Conservation (phyloP, 2,797 vertebrate species). For the Adelosebastes latens region DNA sequence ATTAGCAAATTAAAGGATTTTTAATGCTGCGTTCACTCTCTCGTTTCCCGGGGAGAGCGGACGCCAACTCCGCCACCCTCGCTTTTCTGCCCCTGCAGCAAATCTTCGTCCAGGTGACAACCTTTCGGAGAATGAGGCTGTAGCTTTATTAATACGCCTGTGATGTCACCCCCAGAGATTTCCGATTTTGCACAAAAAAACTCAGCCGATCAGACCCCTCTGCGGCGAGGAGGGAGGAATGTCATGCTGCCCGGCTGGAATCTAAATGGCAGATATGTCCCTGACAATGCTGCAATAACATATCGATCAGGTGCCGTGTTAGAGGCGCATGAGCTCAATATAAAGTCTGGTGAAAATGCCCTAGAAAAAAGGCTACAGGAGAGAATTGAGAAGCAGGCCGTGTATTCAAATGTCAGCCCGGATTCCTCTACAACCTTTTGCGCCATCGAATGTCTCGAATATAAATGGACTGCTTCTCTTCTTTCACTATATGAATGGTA, state of each 20-base stretch:
- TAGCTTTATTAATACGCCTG: conserved; percentile 51
- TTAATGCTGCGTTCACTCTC: conserved; percentile 60
- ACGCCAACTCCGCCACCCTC: background rate
- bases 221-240: conserved; percentile 21
- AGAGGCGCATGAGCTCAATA: conserved; percentile 69
- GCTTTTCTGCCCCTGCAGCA: conserved; percentile 44
- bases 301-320: conserved; percentile 72
- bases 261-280: conserved; percentile 76
- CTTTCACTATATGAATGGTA: conserved; percentile 1
- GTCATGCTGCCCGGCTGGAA: conserved; percentile 46
- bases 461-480: conserved; percentile 33
- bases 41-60: conserved; percentile 34
- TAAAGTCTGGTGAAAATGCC: conserved; percentile 54
- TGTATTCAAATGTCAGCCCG: conserved; percentile 78
- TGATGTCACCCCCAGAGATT: conserved; percentile 44
- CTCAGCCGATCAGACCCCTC: background rate
- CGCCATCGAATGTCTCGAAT: conserved; percentile 42
- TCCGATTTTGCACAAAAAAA: conserved; percentile 37
- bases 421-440: conserved; percentile 64
- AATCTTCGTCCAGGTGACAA: conserved; percentile 53
- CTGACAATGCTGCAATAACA: conserved; percentile 72
- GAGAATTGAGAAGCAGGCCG: conserved; percentile 53
- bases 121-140: conserved; percentile 56
- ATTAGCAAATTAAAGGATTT: conserved; percentile 79
- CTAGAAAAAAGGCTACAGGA: conserved; percentile 29